Percentiles rank a stretch among this genome's conserved stretches.
phyloP scores from a whole-genome alignment of 2,113 vertebrate species.

The Terrapene triunguis region DNA sequence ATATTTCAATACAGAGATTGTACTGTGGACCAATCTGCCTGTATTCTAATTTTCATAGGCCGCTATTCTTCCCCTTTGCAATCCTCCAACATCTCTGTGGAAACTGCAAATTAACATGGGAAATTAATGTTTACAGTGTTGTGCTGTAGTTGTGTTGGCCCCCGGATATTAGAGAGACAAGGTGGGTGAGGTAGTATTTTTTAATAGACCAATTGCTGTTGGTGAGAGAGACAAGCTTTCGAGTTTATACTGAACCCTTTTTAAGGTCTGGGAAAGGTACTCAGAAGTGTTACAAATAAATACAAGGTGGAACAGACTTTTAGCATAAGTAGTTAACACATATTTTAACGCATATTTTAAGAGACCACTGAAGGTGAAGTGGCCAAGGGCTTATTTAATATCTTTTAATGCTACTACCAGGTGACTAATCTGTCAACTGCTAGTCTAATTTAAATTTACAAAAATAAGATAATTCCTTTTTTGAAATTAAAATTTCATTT shows the following conservation, averaged over 20 bases:
- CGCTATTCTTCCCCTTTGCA: not conserved
- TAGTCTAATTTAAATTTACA: fast-evolving
- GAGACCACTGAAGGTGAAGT: not conserved
- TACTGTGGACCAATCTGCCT: not conserved
- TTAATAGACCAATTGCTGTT: not conserved
- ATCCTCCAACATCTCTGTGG: not conserved
- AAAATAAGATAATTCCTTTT: not conserved
- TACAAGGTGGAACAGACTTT: not conserved
- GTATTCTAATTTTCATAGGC: not conserved
- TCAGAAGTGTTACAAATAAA: not conserved
- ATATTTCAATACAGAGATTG: conserved; percentile 12
- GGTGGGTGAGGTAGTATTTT: not conserved
- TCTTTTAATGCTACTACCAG: fast-evolving
- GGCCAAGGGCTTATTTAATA: not conserved
- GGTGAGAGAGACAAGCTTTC: not conserved
- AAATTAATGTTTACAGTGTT: not conserved
- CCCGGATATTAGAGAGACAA: not conserved
- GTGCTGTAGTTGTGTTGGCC: not conserved
- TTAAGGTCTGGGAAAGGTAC: not conserved
- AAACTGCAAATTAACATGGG: not conserved
- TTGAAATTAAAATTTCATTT: not conserved
- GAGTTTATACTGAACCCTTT: not conserved
- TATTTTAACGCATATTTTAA: not conserved
- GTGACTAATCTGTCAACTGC: not conserved
- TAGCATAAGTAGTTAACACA: not conserved